phyloP scores from a whole-genome alignment of 2,797 vertebrate genomes.

The Tiaroga cobitis region DNA sequence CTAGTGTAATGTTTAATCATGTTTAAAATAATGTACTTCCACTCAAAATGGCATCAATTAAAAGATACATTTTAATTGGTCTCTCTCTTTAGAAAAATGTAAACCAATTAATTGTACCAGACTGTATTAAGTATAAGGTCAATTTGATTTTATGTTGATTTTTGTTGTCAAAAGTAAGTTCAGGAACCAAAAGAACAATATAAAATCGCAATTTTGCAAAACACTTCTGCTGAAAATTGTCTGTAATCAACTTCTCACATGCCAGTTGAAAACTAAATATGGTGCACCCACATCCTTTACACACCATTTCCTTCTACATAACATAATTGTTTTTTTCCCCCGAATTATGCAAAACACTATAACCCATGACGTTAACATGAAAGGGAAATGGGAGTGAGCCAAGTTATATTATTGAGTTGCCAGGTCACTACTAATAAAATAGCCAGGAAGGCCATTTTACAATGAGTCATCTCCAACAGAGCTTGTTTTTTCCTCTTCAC shows the following conservation, averaged over 20 bases:
- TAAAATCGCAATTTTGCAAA: neutral
- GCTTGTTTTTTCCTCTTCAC: neutral
- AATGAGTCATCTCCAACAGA: conserved; percentile 12
- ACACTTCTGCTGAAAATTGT: neutral
- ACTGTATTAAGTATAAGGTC: neutral
- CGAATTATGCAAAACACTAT: neutral
- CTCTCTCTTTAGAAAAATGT: neutral
- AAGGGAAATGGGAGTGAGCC: conserved; percentile 2
- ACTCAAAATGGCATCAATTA: neutral
- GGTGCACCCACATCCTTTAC: neutral
- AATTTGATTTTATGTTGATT: neutral
- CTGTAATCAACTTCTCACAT: neutral
- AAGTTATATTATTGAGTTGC: conserved; percentile 1
- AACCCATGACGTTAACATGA: neutral
- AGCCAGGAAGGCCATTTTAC: neutral
- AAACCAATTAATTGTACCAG: neutral
- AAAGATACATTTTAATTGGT: neutral
- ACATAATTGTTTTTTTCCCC: neutral
- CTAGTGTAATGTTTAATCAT: neutral
- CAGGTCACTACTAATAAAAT: neutral
- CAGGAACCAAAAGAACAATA: neutral
- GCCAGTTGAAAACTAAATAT: neutral
- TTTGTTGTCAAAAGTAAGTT: neutral
- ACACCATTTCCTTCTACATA: neutral
- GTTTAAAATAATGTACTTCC: neutral